Percentiles rank a stretch among this genome's conserved stretches.
phyloP scores from a whole-genome alignment of 1,140 invertebrate genomes.

The Berghia stephanieae region DNA sequence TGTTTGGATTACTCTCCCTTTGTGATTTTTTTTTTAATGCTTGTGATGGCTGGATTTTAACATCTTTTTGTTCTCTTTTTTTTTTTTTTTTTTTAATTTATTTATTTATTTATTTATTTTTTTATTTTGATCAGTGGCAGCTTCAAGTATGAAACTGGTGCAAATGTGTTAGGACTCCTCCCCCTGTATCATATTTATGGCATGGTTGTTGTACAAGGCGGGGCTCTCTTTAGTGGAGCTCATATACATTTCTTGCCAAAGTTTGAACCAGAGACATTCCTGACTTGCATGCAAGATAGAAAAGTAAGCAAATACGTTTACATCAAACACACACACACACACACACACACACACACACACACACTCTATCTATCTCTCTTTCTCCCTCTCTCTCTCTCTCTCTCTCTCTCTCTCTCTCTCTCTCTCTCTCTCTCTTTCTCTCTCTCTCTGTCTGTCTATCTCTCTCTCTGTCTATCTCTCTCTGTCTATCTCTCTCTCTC shows the following conservation, averaged over 20 bases:
- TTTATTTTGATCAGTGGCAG: background rate
- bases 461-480: background rate
- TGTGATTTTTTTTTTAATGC: too few relatives aligned
- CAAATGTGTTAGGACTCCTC: conserved; percentile 71
- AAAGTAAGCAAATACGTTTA: conserved; percentile 64
- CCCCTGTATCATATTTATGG: conserved; percentile 91
- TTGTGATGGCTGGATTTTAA: too few relatives aligned
- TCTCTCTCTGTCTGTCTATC: background rate
- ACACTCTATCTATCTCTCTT: background rate
- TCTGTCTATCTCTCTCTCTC: too few relatives aligned
- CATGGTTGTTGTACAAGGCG: conserved; percentile 67
- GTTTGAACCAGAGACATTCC: conserved; percentile 77
- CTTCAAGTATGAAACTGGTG: conserved; percentile 15
- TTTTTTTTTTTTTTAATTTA: background rate
- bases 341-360: too few relatives aligned
- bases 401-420: background rate
- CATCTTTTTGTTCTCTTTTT: too few relatives aligned
- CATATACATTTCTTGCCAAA: conserved; percentile 79
- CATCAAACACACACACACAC: too few relatives aligned
- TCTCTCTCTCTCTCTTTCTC: background rate
- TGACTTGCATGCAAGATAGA: conserved; percentile 74
- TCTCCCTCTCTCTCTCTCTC: background rate
- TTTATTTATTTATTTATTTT: background rate
- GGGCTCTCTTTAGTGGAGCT: conserved; percentile 71
- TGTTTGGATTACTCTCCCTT: too few relatives aligned